Conservation (phyloP, 2,113 vertebrate species). For the Xiphophorus couchianus region DNA sequence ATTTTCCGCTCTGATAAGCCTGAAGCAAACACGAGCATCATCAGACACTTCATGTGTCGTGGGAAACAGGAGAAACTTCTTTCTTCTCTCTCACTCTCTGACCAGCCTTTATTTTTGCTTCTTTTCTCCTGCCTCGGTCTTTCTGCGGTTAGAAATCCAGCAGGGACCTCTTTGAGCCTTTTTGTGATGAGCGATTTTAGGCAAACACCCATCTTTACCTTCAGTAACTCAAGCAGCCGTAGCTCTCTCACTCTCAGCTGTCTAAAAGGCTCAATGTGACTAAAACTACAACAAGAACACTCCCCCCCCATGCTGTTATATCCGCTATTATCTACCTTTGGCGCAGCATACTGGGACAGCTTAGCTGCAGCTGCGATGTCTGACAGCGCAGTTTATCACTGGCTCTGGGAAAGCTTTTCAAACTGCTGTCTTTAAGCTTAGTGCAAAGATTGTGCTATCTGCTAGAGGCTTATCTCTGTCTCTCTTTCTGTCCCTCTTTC, state of each 20-base stretch:
- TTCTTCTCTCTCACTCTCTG: slow-evolving; percentile 41
- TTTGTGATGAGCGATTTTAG: slow-evolving; percentile 28
- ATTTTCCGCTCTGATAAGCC: slow-evolving; percentile 67
- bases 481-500: background rate
- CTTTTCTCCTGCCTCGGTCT: slow-evolving; percentile 24
- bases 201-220: background rate
- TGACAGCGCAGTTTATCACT: slow-evolving; percentile 56
- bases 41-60: slow-evolving; percentile 77
- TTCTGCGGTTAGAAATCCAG: slow-evolving; percentile 10
- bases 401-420: slow-evolving; percentile 46
- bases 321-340: slow-evolving; percentile 50
- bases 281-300: slow-evolving; percentile 24
- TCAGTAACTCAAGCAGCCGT: slow-evolving; percentile 10
- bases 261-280: slow-evolving; percentile 31
- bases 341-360: slow-evolving; percentile 24
- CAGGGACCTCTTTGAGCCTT: slow-evolving; percentile 11
- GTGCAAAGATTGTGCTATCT: slow-evolving; percentile 51
- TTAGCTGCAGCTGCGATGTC: slow-evolving; percentile 42
- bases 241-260: slow-evolving; percentile 29
- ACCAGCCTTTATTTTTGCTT: background rate
- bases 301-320: slow-evolving; percentile 15
- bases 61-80: slow-evolving; percentile 51
- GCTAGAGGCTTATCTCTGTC: slow-evolving; percentile 35
- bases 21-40: slow-evolving; percentile 70
- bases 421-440: slow-evolving; percentile 37